Base-by-base conservation (phyloP, 2,888 invertebrate genomes). In the Cheilosia vulpina region DNA sequence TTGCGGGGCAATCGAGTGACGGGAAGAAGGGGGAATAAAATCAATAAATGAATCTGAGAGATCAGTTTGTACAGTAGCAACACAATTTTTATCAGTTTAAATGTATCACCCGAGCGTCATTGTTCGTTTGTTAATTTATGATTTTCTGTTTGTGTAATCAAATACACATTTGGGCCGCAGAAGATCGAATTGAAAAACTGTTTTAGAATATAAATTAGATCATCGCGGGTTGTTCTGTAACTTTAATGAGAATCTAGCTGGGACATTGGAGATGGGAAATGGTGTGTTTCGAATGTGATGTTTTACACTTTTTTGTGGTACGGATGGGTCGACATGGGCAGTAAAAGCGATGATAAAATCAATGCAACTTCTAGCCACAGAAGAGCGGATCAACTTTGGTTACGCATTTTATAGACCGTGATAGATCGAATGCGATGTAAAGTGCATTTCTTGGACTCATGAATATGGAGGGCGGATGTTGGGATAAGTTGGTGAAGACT, bases 71-170 rank as follows among this genome's bases (percentile, higher is more conserved):
- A 85, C 85, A 81, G 85, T 85, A 85, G 85, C 85, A 77, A 62
- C 76, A 63, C 60, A 66, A 57, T 85, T 76, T 76, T 85, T 81
- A 85, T 85, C 81, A 77, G 81, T 38, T 77, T 81, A 81, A 85
- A 81, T 85, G 81, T 76, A 85, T 85, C 81, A 85, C 85, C 81
- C 85, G 76, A 81, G 55, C 72, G 81, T 76, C 81, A 81, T 85
- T 81, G 76, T 81, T 81, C 72, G 53, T 68, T 50, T 1, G 75
- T 31, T 68, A 85, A 85, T 85, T 85, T 85, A 85, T 81, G 58
- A 58, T 53, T 80, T 65, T 24, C 17, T 50, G 7, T 21, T 60
- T 21, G 53, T 60, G 72, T 31, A 62, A 68, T 69, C 57, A 57
- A 69, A 79, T 57, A 62, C 38, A 58, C 55, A 63, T 63, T 79